A percentile compares a stretch with the other conserved stretches of the same genome.
These are phyloP conservation scores for Cyclopterus lumpus DNA, from an alignment of 2,797 vertebrate genomes.

Conservation along the genomic window DNA sequence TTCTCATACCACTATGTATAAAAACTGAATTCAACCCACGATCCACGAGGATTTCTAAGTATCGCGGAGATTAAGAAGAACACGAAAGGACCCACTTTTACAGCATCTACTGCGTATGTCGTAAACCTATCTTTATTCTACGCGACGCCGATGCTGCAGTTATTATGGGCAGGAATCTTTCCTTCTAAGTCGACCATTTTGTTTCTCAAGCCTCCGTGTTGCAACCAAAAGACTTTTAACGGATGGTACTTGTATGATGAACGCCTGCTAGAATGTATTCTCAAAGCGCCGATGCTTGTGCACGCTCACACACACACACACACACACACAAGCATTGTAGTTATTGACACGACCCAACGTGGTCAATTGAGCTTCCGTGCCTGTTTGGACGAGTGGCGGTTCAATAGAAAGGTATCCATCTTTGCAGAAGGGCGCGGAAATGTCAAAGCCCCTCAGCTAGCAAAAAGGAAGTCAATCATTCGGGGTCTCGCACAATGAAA, in stretches of 20 bases:
- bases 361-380: conserved; percentile 55
- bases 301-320: background rate
- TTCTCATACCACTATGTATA: background rate
- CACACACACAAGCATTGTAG: conserved; percentile 15
- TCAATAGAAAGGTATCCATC: conserved; percentile 69
- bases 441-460: conserved; percentile 67
- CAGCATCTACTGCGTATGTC: background rate
- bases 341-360: conserved; percentile 56
- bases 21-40: background rate
- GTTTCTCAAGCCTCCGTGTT: background rate
- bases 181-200: background rate
- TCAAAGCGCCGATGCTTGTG: background rate
- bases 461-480: conserved; percentile 73
- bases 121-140: background rate
- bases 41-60: background rate
- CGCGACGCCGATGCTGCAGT: background rate
- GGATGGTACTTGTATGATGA: background rate
- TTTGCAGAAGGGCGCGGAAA: conserved; percentile 69
- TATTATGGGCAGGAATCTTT: conserved; percentile 6
- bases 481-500: conserved; percentile 58
- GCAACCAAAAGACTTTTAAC: background rate
- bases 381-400: conserved; percentile 53
- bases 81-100: background rate
- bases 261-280: background rate
- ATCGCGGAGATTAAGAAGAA: background rate